Base-by-base conservation (phyloP, 1,140 invertebrate genomes). In the Argopecten irradians region DNA sequence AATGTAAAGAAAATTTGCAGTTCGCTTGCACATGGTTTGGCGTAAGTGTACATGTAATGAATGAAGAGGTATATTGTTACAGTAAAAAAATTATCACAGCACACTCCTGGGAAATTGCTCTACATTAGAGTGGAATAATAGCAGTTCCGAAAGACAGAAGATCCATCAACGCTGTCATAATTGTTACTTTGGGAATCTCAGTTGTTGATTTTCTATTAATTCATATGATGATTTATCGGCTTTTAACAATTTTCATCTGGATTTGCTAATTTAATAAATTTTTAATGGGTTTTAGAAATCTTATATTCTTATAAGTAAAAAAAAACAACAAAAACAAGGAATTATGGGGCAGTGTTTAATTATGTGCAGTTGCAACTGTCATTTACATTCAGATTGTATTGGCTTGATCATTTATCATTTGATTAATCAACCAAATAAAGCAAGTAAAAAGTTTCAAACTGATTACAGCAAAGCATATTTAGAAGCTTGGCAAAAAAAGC, bases 1-100 rank as follows among this genome's bases (percentile, higher is more conserved):
- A 71, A 71, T 71, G 55, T 71, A 71, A 71, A 71, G 55, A 71
- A 71, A 71, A 71, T 71, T 71, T 71, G 19, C 55, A 71, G 28
- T 71, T 71, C 55, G 43, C 43, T 46, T 46, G 43, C 43, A 46
- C 19, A 19, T 19, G 22, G 43, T 46, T 46, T 46, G 43, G 43
- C 43, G 22, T 46, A 19, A 46, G 43, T 16, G 14, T 46, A 71
- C 28, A 28, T 71, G 22, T 71, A 71, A 71, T 71, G 55, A 71
- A 71, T 71, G 55, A 71, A 71, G 8, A 71, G n/a, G 28, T 71
- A 71, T 71, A 71, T 71, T 28, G 55, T 71, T 71, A 71, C 55
- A 71, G 22, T 71, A 28, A 71, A 71, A 71, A 71, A 71, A 71
- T n/a, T 71, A n/a, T 71, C 0, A 0, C 1, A 5, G 55, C 22